Conservation (phyloP, 1,140 invertebrate genomes). For the Wasmannia auropunctata region DNA sequence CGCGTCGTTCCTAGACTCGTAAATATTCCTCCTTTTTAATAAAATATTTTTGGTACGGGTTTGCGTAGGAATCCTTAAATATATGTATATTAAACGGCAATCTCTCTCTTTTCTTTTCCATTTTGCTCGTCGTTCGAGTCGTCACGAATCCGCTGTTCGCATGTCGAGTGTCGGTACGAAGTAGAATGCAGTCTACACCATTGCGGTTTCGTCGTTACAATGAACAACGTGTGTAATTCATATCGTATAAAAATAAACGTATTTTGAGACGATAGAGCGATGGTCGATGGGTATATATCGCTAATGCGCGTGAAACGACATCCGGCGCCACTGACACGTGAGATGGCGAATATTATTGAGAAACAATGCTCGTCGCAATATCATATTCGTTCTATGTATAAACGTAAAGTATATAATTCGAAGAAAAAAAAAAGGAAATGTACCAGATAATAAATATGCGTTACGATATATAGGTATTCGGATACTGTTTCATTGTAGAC, state of each 20-base stretch:
- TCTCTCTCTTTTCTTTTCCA: neutral
- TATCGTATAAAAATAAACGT: conserved; percentile 83
- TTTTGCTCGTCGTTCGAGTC: conserved; percentile 34
- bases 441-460: conserved; percentile 72
- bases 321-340: conserved; percentile 42
- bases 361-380: conserved; percentile 60
- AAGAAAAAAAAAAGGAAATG: conserved; percentile 69
- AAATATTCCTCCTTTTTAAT: conserved; percentile 72
- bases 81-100: conserved; percentile 29
- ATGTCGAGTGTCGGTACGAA: conserved; percentile 63
- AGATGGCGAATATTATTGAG: conserved; percentile 60
- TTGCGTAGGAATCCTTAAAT: conserved; percentile 67
- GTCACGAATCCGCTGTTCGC: conserved; percentile 54
- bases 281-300: conserved; percentile 56
- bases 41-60: conserved; percentile 81
- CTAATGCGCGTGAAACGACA: conserved; percentile 56
- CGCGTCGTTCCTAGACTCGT: conserved; percentile 73
- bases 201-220: conserved; percentile 70
- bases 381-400: conserved; percentile 62
- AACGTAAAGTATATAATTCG: conserved; percentile 76
- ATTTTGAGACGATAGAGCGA: conserved; percentile 79
- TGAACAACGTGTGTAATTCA: conserved; percentile 73
- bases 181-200: conserved; percentile 64
- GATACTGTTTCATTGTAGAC: conserved; percentile 55
- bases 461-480: conserved; percentile 59